Percentiles rank a stretch among this genome's conserved stretches.
Conservation (phyloP, 2,113 vertebrate genomes). For the Charina bottae region DNA sequence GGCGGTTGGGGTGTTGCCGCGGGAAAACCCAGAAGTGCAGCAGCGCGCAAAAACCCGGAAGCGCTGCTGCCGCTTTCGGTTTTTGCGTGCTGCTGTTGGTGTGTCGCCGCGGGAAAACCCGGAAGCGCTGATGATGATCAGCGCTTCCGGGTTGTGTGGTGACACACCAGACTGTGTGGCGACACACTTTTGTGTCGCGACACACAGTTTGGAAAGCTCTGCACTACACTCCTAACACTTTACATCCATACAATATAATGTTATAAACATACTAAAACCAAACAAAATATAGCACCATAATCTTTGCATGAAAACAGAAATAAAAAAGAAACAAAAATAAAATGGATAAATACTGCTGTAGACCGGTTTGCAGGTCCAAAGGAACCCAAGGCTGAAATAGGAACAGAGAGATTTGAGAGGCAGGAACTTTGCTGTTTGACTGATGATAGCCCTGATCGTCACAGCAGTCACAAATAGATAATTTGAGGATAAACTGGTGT, state of each 20-base stretch:
- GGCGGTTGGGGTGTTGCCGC: no score
- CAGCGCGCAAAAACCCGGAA: no score
- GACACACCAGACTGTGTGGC: no score
- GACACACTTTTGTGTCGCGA: no score
- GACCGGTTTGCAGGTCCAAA: not conserved
- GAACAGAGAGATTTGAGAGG: not conserved
- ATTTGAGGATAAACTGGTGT: not conserved
- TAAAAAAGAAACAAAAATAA: not conserved
- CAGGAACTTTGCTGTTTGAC: not conserved
- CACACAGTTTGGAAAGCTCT: no score
- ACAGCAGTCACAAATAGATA: not conserved
- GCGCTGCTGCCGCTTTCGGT: no score
- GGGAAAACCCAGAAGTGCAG: no score
- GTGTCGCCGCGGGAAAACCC: no score
- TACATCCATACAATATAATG: not conserved
- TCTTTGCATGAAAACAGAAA: not conserved
- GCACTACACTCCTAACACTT: not conserved
- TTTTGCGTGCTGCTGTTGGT: no score
- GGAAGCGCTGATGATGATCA: no score
- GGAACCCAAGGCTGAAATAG: not conserved
- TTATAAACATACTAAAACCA: not conserved
- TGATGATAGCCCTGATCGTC: not conserved
- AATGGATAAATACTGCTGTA: not conserved
- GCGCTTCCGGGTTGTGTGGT: no score
- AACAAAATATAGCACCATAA: not conserved